Evolutionary conservation across 1,140 invertebrate genomes (phyloP).

Genomic region (Lucilia cuprina): DNA sequence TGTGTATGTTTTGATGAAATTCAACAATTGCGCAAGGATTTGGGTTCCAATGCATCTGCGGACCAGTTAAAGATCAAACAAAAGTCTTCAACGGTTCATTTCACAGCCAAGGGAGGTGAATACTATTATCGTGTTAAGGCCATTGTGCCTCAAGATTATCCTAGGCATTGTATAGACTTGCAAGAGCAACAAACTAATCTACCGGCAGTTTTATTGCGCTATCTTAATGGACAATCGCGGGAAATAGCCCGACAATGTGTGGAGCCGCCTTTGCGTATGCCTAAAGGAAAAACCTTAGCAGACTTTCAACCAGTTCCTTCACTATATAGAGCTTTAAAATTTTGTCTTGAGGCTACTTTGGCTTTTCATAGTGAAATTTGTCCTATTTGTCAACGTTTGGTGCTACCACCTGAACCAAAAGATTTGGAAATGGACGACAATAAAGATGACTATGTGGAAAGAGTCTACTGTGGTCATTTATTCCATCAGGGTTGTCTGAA

Average conservation of each 20-base stretch:
- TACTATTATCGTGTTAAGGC: conserved; percentile 72
- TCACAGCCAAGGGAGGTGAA: conserved; percentile 68
- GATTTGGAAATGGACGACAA: conserved; percentile 68
- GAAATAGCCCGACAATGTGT: conserved; percentile 77
- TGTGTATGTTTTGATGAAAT: conserved; percentile 80
- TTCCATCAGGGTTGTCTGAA: conserved; percentile 79
- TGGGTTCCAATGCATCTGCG: conserved; percentile 66
- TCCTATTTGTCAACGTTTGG: conserved; percentile 69
- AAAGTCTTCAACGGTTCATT: conserved; percentile 69
- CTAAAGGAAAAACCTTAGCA: conserved; percentile 57
- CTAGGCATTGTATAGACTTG: conserved; percentile 67
- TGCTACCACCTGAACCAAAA: conserved; percentile 70
- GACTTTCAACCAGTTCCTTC: conserved; percentile 71
- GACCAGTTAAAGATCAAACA: conserved; percentile 71
- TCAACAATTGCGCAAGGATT: conserved; percentile 67
- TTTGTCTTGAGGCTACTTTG: conserved; percentile 71
- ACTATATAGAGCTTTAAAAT: conserved; percentile 68
- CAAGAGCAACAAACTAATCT: conserved; percentile 72
- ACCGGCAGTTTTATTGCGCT: conserved; percentile 69
- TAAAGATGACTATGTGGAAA: conserved; percentile 70
- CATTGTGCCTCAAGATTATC: conserved; percentile 73
- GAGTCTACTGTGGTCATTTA: conserved; percentile 79
- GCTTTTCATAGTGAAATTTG: conserved; percentile 70
- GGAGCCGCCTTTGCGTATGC: conserved; percentile 70
- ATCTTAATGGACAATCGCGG: conserved; percentile 71